A percentile compares a stretch with the other conserved stretches of the same genome.
Evolutionary conservation across 2,797 vertebrate species (phyloP).

Genomic region (Sebastes hubbsi): DNA sequence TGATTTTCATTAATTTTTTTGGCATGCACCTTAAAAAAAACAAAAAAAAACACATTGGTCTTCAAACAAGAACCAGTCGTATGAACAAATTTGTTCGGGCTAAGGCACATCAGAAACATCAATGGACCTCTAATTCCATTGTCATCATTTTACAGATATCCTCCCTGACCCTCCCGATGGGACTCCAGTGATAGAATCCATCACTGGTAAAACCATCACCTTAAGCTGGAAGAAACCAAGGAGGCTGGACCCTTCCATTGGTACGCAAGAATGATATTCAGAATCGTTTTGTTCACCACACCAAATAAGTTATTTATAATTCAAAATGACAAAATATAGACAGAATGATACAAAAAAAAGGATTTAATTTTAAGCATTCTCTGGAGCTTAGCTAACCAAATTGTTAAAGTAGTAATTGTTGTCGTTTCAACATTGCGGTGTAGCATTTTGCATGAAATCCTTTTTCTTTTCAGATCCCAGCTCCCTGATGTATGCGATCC

Average conservation of each 20-base stretch:
- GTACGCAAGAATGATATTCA: slow-evolving; percentile 69
- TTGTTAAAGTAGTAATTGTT: neutral
- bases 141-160: slow-evolving; percentile 83
- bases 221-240: slow-evolving; percentile 93
- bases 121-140: neutral
- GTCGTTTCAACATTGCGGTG: neutral
- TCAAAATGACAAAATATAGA: neutral
- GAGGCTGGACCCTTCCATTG: slow-evolving; percentile 93
- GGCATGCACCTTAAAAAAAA: neutral
- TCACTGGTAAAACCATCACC: slow-evolving; percentile 91
- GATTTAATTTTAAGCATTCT: neutral
- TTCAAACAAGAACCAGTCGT: neutral
- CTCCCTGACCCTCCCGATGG: slow-evolving; percentile 95
- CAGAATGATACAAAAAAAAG: neutral
- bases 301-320: neutral
- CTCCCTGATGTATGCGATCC: slow-evolving; percentile 91
- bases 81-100: neutral
- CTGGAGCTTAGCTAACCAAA: neutral
- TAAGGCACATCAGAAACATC: neutral
- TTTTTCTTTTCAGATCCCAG: slow-evolving; percentile 82
- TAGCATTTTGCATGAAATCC: neutral
- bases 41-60: neutral
- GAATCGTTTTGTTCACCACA: neutral
- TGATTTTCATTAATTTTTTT: slow-evolving; percentile 59
- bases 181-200: slow-evolving; percentile 85